Conservation (phyloP, 1,140 invertebrate genomes). For the Globodera ellingtonae region DNA sequence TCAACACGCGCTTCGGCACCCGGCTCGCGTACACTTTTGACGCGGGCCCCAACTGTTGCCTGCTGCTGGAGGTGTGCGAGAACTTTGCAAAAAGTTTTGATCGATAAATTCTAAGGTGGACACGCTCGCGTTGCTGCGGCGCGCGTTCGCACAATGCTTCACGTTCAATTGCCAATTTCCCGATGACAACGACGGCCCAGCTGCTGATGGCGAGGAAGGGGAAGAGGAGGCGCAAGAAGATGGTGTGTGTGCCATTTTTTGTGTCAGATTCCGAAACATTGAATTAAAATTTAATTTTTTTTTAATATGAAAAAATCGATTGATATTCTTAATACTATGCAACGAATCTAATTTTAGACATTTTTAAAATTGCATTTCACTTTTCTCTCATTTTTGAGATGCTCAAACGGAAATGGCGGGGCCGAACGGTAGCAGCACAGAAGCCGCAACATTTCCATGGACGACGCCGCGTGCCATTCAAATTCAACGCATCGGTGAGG, state of each 20-base stretch:
- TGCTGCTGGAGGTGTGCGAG: slow-evolving; percentile 48
- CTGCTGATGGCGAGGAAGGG: background rate
- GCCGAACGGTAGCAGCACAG: background rate
- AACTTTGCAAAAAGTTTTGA: background rate
- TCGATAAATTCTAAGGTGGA: background rate
- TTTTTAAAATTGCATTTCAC: background rate
- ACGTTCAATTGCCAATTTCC: background rate
- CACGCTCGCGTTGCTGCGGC: background rate
- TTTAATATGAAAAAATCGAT: too few species aligned
- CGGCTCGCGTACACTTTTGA: slow-evolving; percentile 61
- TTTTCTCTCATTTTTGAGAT: background rate
- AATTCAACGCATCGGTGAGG: background rate
- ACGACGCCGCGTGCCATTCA: background rate
- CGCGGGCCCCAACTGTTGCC: slow-evolving; percentile 64
- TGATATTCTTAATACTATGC: too few species aligned
- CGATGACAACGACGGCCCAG: background rate
- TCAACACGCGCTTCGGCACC: slow-evolving; percentile 48
- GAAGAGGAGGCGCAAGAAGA: background rate
- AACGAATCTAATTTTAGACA: too few species aligned
- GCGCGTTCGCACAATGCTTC: background rate
- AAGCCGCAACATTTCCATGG: background rate
- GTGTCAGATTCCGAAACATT: too few species aligned
- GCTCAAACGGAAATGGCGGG: background rate
- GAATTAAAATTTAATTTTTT: too few species aligned
- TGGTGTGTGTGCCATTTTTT: background rate